Percentiles rank a stretch among this genome's conserved stretches.
Conservation (phyloP, 2,113 vertebrate species). For the Myiozetetes cayanensis region DNA sequence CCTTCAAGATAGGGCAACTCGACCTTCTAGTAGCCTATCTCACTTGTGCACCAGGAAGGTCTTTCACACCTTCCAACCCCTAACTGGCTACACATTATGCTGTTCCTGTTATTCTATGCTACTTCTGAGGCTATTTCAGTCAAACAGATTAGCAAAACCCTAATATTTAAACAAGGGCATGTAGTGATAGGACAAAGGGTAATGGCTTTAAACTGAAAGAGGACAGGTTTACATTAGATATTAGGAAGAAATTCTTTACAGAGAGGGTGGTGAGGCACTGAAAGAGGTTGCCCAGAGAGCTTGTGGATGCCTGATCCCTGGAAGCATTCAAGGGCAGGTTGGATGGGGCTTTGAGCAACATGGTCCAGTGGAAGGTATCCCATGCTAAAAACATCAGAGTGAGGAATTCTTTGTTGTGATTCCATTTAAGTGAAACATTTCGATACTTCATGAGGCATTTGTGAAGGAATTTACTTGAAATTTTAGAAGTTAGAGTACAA, state of each 20-base stretch:
- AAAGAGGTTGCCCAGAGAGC: neutral
- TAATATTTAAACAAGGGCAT: neutral
- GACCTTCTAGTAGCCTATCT: neutral
- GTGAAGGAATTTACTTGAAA: neutral
- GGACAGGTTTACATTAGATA: neutral
- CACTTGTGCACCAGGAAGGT: neutral
- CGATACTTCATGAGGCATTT: neutral
- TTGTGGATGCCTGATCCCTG: neutral
- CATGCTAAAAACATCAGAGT: too few species aligned
- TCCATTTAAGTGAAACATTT: neutral
- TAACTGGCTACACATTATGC: accelerated
- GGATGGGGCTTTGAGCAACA: neutral
- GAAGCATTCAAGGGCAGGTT: neutral
- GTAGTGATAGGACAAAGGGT: neutral
- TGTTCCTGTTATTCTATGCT: neutral
- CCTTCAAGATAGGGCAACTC: neutral
- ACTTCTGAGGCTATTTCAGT: neutral
- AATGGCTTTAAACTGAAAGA: neutral
- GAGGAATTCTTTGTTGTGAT: neutral
- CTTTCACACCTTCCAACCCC: neutral
- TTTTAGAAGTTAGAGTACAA: neutral
- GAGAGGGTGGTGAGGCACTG: neutral
- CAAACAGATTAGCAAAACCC: neutral
- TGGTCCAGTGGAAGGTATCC: accelerated
- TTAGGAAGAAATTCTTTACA: neutral